phyloP scores from a whole-genome alignment of 2,797 vertebrate genomes.

The Epinephelus awoara region DNA sequence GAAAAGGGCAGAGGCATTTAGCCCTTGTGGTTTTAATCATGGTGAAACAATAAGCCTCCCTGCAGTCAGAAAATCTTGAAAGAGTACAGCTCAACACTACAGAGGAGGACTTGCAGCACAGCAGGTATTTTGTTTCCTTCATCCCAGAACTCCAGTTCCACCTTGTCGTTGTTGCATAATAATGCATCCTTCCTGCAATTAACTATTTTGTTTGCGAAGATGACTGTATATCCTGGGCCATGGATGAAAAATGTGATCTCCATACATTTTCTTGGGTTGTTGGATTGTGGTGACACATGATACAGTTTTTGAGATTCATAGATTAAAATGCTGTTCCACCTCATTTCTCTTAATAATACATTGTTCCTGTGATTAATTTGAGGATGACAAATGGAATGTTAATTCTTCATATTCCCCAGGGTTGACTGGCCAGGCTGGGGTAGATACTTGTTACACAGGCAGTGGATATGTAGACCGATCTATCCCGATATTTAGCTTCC shows the following conservation, averaged over 20 bases:
- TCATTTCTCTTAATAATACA: slow-evolving; percentile 53
- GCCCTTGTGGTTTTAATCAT: slow-evolving; percentile 76
- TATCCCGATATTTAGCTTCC: slow-evolving; percentile 16
- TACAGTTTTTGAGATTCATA: slow-evolving; percentile 32
- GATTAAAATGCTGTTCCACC: slow-evolving; percentile 35
- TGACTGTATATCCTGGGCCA: slow-evolving; percentile 33
- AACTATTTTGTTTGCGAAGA: slow-evolving; percentile 55
- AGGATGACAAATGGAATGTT: slow-evolving; percentile 38
- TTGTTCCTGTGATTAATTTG: slow-evolving; percentile 59
- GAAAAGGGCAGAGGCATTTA: slow-evolving; percentile 59
- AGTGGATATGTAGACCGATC: slow-evolving; percentile 21
- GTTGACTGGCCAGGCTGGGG: background rate
- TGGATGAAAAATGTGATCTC: slow-evolving; percentile 47
- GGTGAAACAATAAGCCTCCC: slow-evolving; percentile 69
- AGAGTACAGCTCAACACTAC: slow-evolving; percentile 53
- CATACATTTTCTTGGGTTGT: slow-evolving; percentile 24
- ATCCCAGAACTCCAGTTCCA: slow-evolving; percentile 36
- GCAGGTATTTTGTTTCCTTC: slow-evolving; percentile 45
- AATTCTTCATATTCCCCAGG: slow-evolving; percentile 39
- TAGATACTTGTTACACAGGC: slow-evolving; percentile 19
- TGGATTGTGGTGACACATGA: slow-evolving; percentile 42
- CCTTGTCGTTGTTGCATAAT: slow-evolving; percentile 38
- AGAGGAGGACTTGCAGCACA: slow-evolving; percentile 18
- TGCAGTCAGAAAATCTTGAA: slow-evolving; percentile 56
- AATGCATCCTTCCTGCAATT: slow-evolving; percentile 55